A percentile compares a stretch with the other conserved stretches of the same genome.
These are phyloP conservation scores for Sesamia inferens DNA, from an alignment of 2,888 invertebrate species.

Conservation along the genomic window DNA sequence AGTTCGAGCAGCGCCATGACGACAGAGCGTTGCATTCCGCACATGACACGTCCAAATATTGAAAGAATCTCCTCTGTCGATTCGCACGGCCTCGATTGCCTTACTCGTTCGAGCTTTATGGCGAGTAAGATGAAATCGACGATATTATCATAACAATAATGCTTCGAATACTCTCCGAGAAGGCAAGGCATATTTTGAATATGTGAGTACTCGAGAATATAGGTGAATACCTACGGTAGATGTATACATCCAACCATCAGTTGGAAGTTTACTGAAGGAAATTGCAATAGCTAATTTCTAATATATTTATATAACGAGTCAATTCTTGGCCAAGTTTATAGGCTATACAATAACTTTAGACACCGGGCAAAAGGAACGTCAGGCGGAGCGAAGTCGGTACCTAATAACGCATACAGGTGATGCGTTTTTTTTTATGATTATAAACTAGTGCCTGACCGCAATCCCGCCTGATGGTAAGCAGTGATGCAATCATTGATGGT, in stretches of 20 bases:
- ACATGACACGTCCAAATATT: slow-evolving; percentile 56
- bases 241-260: slow-evolving; percentile 7
- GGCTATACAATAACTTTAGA: too few species aligned
- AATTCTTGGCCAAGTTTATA: too few species aligned
- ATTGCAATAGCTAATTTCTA: not conserved
- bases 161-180: slow-evolving; percentile 18
- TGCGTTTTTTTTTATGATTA: too few species aligned
- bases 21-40: slow-evolving; percentile 46
- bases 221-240: not conserved
- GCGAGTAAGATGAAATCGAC: slow-evolving; percentile 57
- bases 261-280: not conserved
- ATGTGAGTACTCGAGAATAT: slow-evolving; percentile 30
- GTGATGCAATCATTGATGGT: too few species aligned
- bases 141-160: slow-evolving; percentile 63
- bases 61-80: slow-evolving; percentile 51
- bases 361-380: too few species aligned
- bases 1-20: slow-evolving; percentile 23
- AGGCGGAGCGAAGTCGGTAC: too few species aligned
- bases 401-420: too few species aligned
- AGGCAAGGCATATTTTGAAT: slow-evolving; percentile 33
- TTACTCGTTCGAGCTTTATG: slow-evolving; percentile 62
- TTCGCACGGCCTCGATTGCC: slow-evolving; percentile 64
- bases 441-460: too few species aligned
- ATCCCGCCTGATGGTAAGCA: too few species aligned
- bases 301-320: too few species aligned